Evolutionary conservation across 2,888 invertebrate genomes (phyloP), one percentile per base, ranked within the genome.

Genomic region (Cantharis nigra): DNA sequence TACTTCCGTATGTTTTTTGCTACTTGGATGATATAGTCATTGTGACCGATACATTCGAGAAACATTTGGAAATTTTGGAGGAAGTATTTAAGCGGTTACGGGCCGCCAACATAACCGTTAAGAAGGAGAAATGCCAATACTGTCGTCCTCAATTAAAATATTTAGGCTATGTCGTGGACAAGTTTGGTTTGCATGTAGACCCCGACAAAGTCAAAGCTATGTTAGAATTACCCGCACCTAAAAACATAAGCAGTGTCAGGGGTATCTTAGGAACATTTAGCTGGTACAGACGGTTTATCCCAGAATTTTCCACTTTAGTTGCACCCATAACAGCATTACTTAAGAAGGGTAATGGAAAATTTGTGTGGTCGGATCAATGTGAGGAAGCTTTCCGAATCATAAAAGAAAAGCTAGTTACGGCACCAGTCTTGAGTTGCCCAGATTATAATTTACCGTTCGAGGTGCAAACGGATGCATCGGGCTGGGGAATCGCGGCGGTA

Each of bases 161-260:
- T 67, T 74, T 80, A 20, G 74, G 78, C 5, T 77, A 78, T 16
- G 67, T 76, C 0, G 23, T 23, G 23, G 23, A 23, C 3, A 23
- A 23, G 23, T 23, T 23, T 23, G 23, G 23, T 5, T 5, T 79
- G n/a, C 70, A 70, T 23, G 65, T 63, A 1, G 71, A 78, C 65
- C 77, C 77, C 7, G 74, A 77, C 4, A 79, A 79, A 65, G 33
- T 77, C 2, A n/a, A 11, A 3, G 14, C 76, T 5, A 78, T 78
- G 13, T 26, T 70, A 0, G 13, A 63, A 16, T 16, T 63, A 0
- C 63, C 63, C 16, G 16, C 63, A 3, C 63, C 63, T 0, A 9
- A 63, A 63, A 16, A 14, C 3, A 16, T 63, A 10, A 63, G 14
- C 9, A 16, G 16, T 16, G 63, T 63, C 9, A 14, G 63, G 9